These are phyloP conservation scores for Catocala sponsa DNA, from an alignment of 2,888 invertebrate genomes.

Conservation along the genomic window DNA sequence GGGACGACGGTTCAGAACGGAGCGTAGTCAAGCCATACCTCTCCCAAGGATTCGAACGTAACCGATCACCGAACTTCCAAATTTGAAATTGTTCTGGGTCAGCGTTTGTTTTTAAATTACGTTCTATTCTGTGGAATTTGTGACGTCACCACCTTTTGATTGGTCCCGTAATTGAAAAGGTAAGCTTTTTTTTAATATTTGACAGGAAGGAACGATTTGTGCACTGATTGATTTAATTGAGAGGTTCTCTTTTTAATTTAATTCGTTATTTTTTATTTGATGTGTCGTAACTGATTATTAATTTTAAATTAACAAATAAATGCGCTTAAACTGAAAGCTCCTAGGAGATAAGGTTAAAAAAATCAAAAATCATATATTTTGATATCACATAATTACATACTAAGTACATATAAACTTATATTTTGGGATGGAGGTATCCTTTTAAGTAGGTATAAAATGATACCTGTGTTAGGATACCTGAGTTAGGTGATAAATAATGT, in stretches of 20 bases:
- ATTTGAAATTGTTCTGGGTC: slow-evolving; percentile 28
- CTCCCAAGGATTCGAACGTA: slow-evolving; percentile 51
- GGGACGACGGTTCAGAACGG: slow-evolving; percentile 37
- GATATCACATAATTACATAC: too few species aligned
- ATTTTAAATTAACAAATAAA: background rate
- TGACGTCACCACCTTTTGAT: slow-evolving; percentile 41
- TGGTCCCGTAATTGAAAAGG: slow-evolving; percentile 42
- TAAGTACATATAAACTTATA: too few species aligned
- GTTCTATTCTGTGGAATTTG: slow-evolving; percentile 49
- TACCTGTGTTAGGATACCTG: too few species aligned
- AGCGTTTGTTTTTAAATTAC: slow-evolving; percentile 48
- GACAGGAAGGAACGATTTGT: slow-evolving; percentile 13
- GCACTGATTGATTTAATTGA: slow-evolving; percentile 15
- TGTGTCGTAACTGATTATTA: background rate
- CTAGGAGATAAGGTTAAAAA: too few species aligned
- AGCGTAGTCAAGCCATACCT: slow-evolving; percentile 64
- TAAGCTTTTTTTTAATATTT: slow-evolving; percentile 30
- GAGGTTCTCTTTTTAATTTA: slow-evolving; percentile 1
- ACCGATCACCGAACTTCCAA: slow-evolving; percentile 33
- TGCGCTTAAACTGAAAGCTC: too few species aligned
- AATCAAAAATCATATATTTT: too few species aligned
- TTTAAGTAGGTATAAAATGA: too few species aligned
- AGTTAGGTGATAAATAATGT: too few species aligned
- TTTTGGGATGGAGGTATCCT: too few species aligned
- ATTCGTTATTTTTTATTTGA: slow-evolving; percentile 1